phyloP scores from a whole-genome alignment of 2,113 vertebrate genomes.

The Ictidomys tridecemlineatus region DNA sequence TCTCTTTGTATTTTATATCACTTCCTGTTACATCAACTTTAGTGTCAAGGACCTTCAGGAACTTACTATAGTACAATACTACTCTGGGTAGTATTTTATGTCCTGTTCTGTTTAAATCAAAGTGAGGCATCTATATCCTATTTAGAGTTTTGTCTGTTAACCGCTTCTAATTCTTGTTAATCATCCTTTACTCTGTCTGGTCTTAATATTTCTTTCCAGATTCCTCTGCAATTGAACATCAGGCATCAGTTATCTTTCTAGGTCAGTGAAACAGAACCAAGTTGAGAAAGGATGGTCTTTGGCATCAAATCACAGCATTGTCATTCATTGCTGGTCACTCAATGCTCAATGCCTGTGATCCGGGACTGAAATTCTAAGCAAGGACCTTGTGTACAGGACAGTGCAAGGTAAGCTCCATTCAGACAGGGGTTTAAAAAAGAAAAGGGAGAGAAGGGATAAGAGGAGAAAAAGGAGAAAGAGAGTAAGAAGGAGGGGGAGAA shows the following conservation, averaged over 20 bases:
- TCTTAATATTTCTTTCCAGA: slow-evolving; percentile 21
- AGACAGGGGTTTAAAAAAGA: background rate
- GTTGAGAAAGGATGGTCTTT: background rate
- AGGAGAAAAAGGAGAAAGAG: background rate
- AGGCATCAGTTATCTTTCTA: background rate
- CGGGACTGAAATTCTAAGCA: background rate
- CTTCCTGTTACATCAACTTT: slow-evolving; percentile 1
- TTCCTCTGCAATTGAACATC: background rate
- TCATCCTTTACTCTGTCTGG: background rate
- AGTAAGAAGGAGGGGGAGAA: too few relatives aligned
- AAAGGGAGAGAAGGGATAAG: too few relatives aligned
- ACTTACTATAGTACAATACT: background rate
- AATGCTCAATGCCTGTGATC: background rate
- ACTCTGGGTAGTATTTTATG: background rate
- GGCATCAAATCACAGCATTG: background rate
- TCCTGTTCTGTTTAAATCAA: background rate
- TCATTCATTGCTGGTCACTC: background rate
- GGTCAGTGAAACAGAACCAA: background rate
- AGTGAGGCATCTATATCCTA: background rate
- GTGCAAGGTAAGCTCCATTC: background rate
- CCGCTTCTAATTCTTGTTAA: background rate
- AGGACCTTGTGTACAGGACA: background rate
- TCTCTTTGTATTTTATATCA: background rate
- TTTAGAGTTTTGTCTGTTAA: background rate
- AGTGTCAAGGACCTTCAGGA: background rate